Evolutionary conservation across 1,140 invertebrate species (phyloP).

Genomic region (Charaxes varanes): DNA sequence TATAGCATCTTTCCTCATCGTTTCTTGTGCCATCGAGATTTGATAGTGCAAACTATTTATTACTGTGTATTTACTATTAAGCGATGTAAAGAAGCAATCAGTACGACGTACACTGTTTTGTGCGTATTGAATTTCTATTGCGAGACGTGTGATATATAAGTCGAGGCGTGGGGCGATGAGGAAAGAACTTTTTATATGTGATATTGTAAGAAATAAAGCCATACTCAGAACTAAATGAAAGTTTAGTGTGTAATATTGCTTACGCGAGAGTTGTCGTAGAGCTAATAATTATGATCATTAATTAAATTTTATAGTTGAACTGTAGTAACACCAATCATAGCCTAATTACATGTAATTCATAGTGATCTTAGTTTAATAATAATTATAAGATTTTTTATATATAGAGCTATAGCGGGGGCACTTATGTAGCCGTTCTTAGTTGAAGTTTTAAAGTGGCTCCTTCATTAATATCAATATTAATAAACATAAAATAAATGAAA

Average conservation of each 20-base stretch:
- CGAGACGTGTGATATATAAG: neutral
- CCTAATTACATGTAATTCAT: constrained; percentile 63
- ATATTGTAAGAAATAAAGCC: constrained; percentile 49
- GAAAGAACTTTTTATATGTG: constrained; percentile 45
- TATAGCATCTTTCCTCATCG: constrained; percentile 29
- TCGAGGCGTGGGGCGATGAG: constrained; percentile 19
- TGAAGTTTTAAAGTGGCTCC: too few species aligned
- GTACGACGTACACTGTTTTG: neutral
- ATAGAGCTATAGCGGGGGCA: constrained; percentile 40
- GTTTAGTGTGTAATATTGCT: constrained; percentile 55
- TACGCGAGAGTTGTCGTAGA: constrained; percentile 49
- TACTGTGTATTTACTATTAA: neutral
- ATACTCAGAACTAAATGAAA: constrained; percentile 47
- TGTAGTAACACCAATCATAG: constrained; percentile 69
- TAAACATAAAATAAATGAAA: neutral
- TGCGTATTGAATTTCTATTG: neutral
- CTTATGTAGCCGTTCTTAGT: constrained; percentile 6
- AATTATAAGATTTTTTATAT: constrained; percentile 65
- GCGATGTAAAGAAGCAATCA: neutral
- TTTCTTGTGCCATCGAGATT: constrained; percentile 8
- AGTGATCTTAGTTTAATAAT: constrained; percentile 61
- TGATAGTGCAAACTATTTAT: constrained; percentile 1
- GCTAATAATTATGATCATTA: constrained; percentile 39
- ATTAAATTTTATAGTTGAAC: constrained; percentile 53
- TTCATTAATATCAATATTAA: too few species aligned